Base-by-base conservation (phyloP, 2,113 vertebrate species). In the Centropristis striata region DNA sequence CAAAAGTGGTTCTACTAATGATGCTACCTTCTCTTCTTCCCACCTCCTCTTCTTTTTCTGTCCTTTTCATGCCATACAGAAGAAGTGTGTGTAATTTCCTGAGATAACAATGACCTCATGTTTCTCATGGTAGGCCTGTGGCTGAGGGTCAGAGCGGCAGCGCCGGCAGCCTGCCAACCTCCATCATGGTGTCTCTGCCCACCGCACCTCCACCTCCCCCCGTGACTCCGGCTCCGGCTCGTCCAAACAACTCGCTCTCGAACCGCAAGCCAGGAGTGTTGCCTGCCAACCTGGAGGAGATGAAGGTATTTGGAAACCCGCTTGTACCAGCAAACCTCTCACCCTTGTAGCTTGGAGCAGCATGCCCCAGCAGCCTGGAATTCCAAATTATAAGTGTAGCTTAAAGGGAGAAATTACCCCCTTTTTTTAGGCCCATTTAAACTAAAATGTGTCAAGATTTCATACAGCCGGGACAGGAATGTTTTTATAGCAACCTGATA, bases 221-320 rank as follows among this genome's bases (percentile, higher is more conserved):
- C 1, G 44, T 68, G 53, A 50, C 86, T 54, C 9, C 81, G 2
- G 49, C 88, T 47, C 23, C 39, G 0, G 82, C 90, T 3, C 93
- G 96, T 41, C 95, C 94, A 61, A 97, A 91, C 46, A 92, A 78
- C 75, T 90, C 75, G 28, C 73, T 94, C 64, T 91, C 96, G 1
- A 94, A 73, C 86, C 96, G 97, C 81, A 99, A 96, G 80, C 96
- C 96, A 3, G 97, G 97, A 41, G 94, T 96, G 1, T 91, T 99
- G 1, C 98, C 98, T 11, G 90, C 96, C n/a, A 99, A 97, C 88
- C 67, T 99, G 95, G 98, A 99, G 41, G 98, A 99, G 80, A 93
- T 99, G 94, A 99, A 99, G 98, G 98, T 98, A 83, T 72, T 44
- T 69, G 20, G 3, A 70, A 64, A 65, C 6, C 64, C 25, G 7